These are phyloP conservation scores for Jordanella pulchra DNA, from an alignment of 2,797 vertebrate species.

Conservation along the genomic window DNA sequence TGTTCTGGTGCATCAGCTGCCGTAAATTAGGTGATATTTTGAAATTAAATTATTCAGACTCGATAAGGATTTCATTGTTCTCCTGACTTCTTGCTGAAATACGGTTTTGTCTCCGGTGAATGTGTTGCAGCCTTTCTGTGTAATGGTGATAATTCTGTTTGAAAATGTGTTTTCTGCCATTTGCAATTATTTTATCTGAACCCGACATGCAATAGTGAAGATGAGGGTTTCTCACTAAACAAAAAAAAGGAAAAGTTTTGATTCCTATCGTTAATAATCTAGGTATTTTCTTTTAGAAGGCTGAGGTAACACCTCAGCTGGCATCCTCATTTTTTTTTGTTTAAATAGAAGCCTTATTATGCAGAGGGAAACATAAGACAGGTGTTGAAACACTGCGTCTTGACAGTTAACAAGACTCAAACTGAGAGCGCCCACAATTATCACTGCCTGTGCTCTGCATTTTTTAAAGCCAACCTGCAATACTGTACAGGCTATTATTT, in stretches of 20 bases:
- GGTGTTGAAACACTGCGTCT: slow-evolving; percentile 72
- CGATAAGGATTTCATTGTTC: slow-evolving; percentile 21
- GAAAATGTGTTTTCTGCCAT: slow-evolving; percentile 21
- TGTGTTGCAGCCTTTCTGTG: slow-evolving; percentile 14
- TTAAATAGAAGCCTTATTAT: slow-evolving; percentile 81
- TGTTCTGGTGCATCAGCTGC: slow-evolving; percentile 37
- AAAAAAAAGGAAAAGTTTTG: slow-evolving; percentile 27
- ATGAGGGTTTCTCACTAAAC: slow-evolving; percentile 21
- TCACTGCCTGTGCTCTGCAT: slow-evolving; percentile 71
- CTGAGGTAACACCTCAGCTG: slow-evolving; percentile 72
- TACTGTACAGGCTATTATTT: slow-evolving; percentile 25
- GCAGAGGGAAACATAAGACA: slow-evolving; percentile 76
- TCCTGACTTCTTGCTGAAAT: slow-evolving; percentile 23
- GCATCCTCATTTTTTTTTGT: slow-evolving; percentile 68
- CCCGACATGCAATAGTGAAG: not conserved
- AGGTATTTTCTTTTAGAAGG: slow-evolving; percentile 68
- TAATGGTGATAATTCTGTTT: slow-evolving; percentile 28
- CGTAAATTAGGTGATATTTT: slow-evolving; percentile 36
- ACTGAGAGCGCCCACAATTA: slow-evolving; percentile 77
- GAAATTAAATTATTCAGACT: slow-evolving; percentile 31
- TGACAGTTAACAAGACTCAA: slow-evolving; percentile 74
- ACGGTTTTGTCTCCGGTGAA: slow-evolving; percentile 19
- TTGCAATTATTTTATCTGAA: slow-evolving; percentile 27
- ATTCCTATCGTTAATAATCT: slow-evolving; percentile 43
- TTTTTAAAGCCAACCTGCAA: slow-evolving; percentile 65